Conservation (phyloP, 2,113 vertebrate species). For the Fukomys damarensis region DNA sequence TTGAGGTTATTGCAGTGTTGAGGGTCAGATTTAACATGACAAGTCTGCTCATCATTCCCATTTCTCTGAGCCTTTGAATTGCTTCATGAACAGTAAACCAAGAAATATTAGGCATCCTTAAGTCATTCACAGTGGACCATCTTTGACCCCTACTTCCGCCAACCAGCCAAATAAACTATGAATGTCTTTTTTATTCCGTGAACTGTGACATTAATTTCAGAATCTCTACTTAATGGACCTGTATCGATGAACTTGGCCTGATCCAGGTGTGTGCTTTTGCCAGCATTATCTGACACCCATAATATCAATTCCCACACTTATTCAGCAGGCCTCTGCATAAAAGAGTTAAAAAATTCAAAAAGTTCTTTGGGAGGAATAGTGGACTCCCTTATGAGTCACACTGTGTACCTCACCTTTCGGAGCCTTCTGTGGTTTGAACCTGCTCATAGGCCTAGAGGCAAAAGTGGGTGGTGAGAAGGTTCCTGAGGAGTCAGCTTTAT, state of each 20-base stretch:
- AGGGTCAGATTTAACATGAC: background rate
- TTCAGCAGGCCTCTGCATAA: background rate
- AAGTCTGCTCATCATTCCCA: background rate
- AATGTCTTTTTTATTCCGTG: background rate
- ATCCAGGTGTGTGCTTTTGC: background rate
- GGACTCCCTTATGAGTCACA: background rate
- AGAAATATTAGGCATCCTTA: background rate
- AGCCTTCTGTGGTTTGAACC: background rate
- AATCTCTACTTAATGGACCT: background rate
- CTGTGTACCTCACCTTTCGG: background rate
- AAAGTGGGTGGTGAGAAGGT: background rate
- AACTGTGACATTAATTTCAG: background rate
- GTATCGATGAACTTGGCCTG: background rate
- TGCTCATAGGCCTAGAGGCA: background rate
- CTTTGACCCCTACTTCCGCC: background rate
- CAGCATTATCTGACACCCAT: background rate
- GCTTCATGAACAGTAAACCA: background rate
- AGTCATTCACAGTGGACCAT: background rate
- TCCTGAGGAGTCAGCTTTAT: background rate
- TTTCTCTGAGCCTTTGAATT: background rate
- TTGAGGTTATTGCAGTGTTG: background rate
- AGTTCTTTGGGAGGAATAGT: background rate
- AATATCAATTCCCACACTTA: background rate
- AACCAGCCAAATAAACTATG: background rate
- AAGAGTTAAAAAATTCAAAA: background rate